These are phyloP conservation scores for Amblyopsis hoosieri DNA, from an alignment of 2,797 vertebrate species.

Conservation along the genomic window DNA sequence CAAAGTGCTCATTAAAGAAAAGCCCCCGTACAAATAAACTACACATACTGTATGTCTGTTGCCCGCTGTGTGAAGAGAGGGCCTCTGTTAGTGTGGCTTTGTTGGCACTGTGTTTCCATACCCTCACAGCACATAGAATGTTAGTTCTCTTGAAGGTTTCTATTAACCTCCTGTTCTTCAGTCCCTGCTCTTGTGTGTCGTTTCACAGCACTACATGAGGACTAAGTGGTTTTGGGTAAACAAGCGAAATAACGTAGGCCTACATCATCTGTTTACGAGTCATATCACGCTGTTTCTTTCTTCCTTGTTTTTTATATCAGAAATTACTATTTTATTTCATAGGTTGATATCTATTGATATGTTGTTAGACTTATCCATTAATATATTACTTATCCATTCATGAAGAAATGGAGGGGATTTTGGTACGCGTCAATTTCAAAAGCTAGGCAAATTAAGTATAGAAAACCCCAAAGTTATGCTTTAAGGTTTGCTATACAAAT, in stretches of 20 bases:
- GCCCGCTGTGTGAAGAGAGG: conserved; percentile 35
- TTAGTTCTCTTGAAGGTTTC: conserved; percentile 25
- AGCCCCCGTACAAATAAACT: conserved; percentile 42
- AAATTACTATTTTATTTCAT: not conserved
- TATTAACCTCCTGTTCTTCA: conserved; percentile 7
- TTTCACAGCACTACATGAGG: not conserved
- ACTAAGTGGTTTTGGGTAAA: not conserved
- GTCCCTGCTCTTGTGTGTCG: conserved; percentile 8
- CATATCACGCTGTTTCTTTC: not conserved
- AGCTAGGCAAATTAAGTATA: no score
- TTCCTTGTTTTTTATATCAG: not conserved
- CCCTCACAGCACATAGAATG: conserved; percentile 26
- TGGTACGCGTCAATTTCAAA: no score
- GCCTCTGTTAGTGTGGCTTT: conserved; percentile 29
- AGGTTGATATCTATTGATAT: not conserved
- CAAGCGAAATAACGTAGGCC: no score
- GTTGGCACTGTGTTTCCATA: conserved; percentile 44
- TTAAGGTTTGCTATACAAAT: no score
- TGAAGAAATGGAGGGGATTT: no score
- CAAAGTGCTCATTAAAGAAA: conserved; percentile 16
- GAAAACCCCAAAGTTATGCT: no score
- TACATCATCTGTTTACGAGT: not conserved
- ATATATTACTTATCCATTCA: not conserved
- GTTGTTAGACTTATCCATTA: not conserved
- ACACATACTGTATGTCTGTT: conserved; percentile 31